Percentiles rank a stretch among this genome's conserved stretches.
These are phyloP conservation scores for Amphipyra berbera DNA, from an alignment of 2,888 invertebrate genomes.

Conservation along the genomic window DNA sequence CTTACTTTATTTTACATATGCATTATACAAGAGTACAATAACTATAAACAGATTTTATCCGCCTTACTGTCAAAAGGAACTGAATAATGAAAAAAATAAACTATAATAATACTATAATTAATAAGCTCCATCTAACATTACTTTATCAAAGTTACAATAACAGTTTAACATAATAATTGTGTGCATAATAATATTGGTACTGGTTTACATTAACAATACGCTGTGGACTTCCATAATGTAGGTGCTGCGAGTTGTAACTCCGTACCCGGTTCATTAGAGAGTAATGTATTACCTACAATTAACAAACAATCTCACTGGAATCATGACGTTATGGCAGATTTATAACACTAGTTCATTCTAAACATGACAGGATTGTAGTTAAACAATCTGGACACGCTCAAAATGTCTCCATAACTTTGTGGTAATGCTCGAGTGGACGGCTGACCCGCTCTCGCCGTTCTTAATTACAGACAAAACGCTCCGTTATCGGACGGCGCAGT, in stretches of 20 bases:
- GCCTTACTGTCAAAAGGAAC: too few species aligned
- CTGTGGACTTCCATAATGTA: conserved; percentile 29
- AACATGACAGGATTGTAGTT: conserved; percentile 77
- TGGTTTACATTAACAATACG: conserved; percentile 28
- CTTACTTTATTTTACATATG: too few species aligned
- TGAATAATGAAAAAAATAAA: too few species aligned
- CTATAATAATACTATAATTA: background rate
- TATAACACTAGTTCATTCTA: conserved; percentile 72
- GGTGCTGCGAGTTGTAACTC: conserved; percentile 30
- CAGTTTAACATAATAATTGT: conserved; percentile 7
- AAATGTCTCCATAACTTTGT: conserved; percentile 82
- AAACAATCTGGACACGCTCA: conserved; percentile 76
- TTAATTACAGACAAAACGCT: conserved; percentile 88
- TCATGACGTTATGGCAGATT: conserved; percentile 72
- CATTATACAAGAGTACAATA: too few species aligned
- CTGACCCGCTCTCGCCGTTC: conserved; percentile 79
- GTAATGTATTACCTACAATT: conserved; percentile 66
- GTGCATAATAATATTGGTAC: conserved; percentile 17
- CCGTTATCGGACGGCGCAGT: conserved; percentile 79
- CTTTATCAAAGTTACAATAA: background rate
- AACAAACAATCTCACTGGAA: conserved; percentile 67
- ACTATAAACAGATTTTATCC: too few species aligned
- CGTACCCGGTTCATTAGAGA: conserved; percentile 57
- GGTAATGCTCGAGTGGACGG: conserved; percentile 74
- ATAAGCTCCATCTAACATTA: background rate